A percentile compares a stretch with the other conserved stretches of the same genome.
Evolutionary conservation across 2,797 vertebrate species (phyloP).

Genomic region (Siniperca undulata): DNA sequence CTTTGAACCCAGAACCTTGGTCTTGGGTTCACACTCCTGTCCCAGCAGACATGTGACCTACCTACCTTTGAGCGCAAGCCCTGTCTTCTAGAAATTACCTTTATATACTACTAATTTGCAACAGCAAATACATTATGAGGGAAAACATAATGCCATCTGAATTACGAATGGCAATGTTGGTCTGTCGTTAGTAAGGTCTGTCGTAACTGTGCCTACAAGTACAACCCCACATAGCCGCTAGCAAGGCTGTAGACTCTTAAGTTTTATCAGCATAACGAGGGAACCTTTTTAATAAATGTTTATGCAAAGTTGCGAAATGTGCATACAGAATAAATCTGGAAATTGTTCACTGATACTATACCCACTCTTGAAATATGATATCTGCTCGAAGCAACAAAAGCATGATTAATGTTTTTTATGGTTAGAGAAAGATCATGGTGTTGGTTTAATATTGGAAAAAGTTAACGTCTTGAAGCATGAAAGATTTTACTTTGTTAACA

Average conservation of each 20-base stretch:
- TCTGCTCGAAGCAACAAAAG: background rate
- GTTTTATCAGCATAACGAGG: too few relatives aligned
- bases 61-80: background rate
- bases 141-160: background rate
- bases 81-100: background rate
- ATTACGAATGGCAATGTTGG: background rate
- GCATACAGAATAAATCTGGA: too few relatives aligned
- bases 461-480: background rate
- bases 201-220: too few relatives aligned
- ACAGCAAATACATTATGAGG: background rate
- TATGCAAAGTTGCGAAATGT: too few relatives aligned
- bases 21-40: background rate
- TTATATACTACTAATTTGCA: background rate
- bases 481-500: background rate
- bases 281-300: too few relatives aligned
- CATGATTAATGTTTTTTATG: background rate
- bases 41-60: background rate
- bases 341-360: too few relatives aligned
- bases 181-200: background rate
- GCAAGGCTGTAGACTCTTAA: too few relatives aligned
- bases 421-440: background rate
- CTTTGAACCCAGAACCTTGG: background rate
- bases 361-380: background rate
- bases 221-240: too few relatives aligned
- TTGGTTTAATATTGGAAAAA: background rate